Percentiles rank a stretch among this genome's conserved stretches.
Conservation (phyloP, 2,888 invertebrate species). For the Bellardia pandia region DNA sequence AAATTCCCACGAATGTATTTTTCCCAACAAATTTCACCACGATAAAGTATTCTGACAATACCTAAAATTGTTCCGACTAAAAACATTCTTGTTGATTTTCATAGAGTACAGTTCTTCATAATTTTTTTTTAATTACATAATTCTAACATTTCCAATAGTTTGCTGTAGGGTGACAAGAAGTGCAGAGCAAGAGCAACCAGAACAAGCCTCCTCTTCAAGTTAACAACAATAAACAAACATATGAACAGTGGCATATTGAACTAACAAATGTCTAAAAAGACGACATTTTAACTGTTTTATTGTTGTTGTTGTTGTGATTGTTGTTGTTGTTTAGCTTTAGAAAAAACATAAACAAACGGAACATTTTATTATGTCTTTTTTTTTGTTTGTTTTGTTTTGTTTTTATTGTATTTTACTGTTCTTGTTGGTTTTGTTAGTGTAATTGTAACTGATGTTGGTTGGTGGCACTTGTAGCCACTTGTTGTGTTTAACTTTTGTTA, state of each 20-base stretch:
- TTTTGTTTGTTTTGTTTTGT: no score
- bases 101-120: no score
- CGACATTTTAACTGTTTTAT: slow-evolving; percentile 71
- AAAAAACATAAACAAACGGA: slow-evolving; percentile 49
- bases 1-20: no score
- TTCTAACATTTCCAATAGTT: no score
- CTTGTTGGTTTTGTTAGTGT: slow-evolving; percentile 36
- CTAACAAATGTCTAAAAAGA: slow-evolving; percentile 69
- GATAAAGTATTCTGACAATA: no score
- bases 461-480: slow-evolving; percentile 69
- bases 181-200: slow-evolving; percentile 22
- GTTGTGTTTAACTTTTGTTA: slow-evolving; percentile 62
- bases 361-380: slow-evolving; percentile 33
- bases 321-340: slow-evolving; percentile 13
- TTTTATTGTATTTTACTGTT: slow-evolving; percentile 6
- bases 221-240: slow-evolving; percentile 11
- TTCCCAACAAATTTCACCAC: no score
- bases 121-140: no score
- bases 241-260: slow-evolving; percentile 63
- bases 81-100: no score
- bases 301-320: slow-evolving; percentile 5
- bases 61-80: no score
- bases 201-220: slow-evolving; percentile 29
- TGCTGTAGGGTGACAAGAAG: no score
- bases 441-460: slow-evolving; percentile 65